These are phyloP conservation scores for Spheniscus mendiculus DNA, from an alignment of 2,113 vertebrate genomes.

Conservation along the genomic window DNA sequence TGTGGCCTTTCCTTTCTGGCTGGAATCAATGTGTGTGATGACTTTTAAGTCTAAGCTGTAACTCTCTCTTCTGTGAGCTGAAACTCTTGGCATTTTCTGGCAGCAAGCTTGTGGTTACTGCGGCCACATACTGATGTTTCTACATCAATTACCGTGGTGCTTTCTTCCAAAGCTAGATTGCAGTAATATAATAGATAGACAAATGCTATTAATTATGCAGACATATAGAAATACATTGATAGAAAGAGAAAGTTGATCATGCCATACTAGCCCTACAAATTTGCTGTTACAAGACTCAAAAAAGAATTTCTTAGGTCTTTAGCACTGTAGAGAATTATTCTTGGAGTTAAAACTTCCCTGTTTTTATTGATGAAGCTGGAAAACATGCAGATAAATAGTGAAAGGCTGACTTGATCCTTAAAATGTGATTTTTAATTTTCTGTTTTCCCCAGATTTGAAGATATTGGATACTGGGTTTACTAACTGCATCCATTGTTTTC, in stretches of 20 bases:
- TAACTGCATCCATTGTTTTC: not conserved
- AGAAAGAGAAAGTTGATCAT: not conserved
- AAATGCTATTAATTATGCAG: not conserved
- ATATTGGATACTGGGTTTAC: not conserved
- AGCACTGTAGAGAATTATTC: not conserved
- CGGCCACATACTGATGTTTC: not conserved
- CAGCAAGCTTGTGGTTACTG: not conserved
- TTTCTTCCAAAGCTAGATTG: not conserved
- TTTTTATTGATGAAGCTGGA: not conserved
- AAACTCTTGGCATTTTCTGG: not conserved
- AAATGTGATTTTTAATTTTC: not conserved
- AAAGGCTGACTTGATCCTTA: not conserved
- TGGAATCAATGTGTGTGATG: accelerated
- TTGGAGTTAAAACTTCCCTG: not conserved
- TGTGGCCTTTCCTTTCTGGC: not conserved
- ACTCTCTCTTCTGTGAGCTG: not conserved
- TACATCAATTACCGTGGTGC: not conserved
- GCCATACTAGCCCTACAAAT: not conserved
- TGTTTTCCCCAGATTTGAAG: not conserved
- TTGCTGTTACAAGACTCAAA: not conserved
- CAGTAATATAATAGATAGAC: not conserved
- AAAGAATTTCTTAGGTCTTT: not conserved
- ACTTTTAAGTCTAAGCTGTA: not conserved
- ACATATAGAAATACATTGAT: not conserved
- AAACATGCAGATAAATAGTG: not conserved